Evolutionary conservation across 2,113 vertebrate species (phyloP), one percentile per base, ranked within the genome.

Genomic region (Synchiropus splendidus): DNA sequence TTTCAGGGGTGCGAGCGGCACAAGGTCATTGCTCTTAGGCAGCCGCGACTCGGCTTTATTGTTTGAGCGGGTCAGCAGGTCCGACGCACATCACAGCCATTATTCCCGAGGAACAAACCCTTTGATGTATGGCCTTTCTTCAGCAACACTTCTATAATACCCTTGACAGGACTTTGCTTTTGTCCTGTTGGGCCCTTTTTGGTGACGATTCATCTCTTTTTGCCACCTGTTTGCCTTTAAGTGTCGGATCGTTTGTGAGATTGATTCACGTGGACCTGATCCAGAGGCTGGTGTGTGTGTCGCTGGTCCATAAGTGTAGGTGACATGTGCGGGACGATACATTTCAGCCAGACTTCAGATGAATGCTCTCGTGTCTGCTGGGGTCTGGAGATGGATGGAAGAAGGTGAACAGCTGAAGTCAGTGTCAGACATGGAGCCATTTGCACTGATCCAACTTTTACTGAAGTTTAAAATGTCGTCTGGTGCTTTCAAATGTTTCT

Each of bases 21-120:
- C 75, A 77, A 83, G 80, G 83, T 83, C 83, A 76, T 84, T 83
- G 80, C 74, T 83, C 74, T 83, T 84, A 80, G 78, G 74, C 81
- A 78, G 71, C 65, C 58, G 38, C 64, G 59, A 72, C 70, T 70
- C 67, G 47, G 71, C 72, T 83, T 82, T 83, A 83, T 82, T 83
- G 77, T 83, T 81, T 69, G 65, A 77, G 67, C 57, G 53, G 83
- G 83, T 85, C 82, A 82, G 63, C 48, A 61, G 76, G 80, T 78
- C 74, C 70, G 72, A 74, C 78, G 82, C 79, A 78, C 78, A 81
- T 83, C 85, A 82, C 74, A 80, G 77, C 79, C 78, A 83, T 83
- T 84, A 83, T 85, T 84, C 81, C 74, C 70, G 56, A 60, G 75
- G 75, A 85, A 85, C 85, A 85, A 85, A 87, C 56, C 49, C 80